A percentile compares a stretch with the other conserved stretches of the same genome.
Conservation (phyloP, 2,113 vertebrate genomes). For the Sarotherodon lohbergeri region DNA sequence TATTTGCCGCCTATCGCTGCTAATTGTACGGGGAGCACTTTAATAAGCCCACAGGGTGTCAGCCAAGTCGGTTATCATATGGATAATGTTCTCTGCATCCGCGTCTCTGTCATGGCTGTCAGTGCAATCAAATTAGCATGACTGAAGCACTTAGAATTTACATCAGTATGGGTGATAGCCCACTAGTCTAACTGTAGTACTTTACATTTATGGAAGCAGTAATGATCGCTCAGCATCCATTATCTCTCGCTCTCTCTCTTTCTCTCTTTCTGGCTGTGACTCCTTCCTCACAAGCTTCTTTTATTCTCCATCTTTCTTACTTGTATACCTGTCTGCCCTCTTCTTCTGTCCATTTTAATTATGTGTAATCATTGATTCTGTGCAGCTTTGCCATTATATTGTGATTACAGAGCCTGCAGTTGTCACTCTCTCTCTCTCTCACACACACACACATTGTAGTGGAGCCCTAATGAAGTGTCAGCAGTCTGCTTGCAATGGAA, state of each 20-base stretch:
- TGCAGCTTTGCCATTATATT: not conserved
- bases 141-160: conserved; percentile 52
- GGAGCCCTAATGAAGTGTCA: conserved; percentile 49
- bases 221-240: conserved; percentile 32
- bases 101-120: conserved; percentile 42
- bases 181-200: conserved; percentile 23
- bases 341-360: conserved; percentile 28
- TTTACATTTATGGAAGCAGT: conserved; percentile 49
- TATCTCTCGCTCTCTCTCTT: not conserved
- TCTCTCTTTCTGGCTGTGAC: not conserved
- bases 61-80: conserved; percentile 29
- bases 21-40: conserved; percentile 10
- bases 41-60: conserved; percentile 31
- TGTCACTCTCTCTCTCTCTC: not conserved
- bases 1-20: not conserved
- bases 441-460: not conserved
- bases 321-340: not conserved
- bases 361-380: conserved; percentile 3
- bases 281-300: not conserved
- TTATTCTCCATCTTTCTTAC: not conserved
- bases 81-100: conserved; percentile 23
- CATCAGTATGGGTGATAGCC: conserved; percentile 42
- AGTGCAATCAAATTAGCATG: conserved; percentile 49
- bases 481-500: conserved; percentile 27
- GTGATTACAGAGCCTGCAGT: conserved; percentile 16